A percentile compares a stretch with the other conserved stretches of the same genome.
phyloP scores from a whole-genome alignment of 2,113 vertebrate genomes.

The Caranx melampygus region DNA sequence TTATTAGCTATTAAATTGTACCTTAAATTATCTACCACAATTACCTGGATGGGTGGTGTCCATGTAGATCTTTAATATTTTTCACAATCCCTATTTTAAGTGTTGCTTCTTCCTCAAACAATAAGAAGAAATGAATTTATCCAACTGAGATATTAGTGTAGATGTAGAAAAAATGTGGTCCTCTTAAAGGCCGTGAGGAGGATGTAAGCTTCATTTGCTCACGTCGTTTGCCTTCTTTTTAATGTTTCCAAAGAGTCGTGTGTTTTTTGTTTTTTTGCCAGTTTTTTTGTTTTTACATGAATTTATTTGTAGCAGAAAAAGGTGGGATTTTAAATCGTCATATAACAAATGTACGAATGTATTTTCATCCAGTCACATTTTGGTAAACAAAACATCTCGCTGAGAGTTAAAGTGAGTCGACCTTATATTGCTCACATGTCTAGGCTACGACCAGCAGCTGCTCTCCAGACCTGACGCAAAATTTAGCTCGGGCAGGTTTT shows the following conservation, averaged over 20 bases:
- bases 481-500: too few species aligned
- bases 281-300: conserved; percentile 43
- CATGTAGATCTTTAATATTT: background rate
- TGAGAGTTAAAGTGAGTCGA: background rate
- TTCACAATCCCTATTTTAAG: background rate
- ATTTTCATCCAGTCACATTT: background rate
- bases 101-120: background rate
- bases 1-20: conserved; percentile 21
- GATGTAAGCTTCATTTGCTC: conserved; percentile 39
- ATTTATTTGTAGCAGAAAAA: conserved; percentile 25
- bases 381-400: background rate
- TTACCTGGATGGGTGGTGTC: conserved; percentile 1
- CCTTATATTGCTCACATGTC: too few species aligned
- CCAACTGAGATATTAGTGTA: conserved; percentile 10
- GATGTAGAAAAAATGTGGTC: background rate
- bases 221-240: conserved; percentile 41
- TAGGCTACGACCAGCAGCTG: background rate
- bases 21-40: background rate
- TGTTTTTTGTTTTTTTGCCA: conserved; percentile 27
- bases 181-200: background rate
- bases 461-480: too few species aligned
- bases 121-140: conserved; percentile 1
- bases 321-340: conserved; percentile 28
- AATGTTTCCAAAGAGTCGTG: conserved; percentile 30
- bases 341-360: background rate